phyloP scores from a whole-genome alignment of 2,888 invertebrate genomes.

The Uloborus plumipes region DNA sequence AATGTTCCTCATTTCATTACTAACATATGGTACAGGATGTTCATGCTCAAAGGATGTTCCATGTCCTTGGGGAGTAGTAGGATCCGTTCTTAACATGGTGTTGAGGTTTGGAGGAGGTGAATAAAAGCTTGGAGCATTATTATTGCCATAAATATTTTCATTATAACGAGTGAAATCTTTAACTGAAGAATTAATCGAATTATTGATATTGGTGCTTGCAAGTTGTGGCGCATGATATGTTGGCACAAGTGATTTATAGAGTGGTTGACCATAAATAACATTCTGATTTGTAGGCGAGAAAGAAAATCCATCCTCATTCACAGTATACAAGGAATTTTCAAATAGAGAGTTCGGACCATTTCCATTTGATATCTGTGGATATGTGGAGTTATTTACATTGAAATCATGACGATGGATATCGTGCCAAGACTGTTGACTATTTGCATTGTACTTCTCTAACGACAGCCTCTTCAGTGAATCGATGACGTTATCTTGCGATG shows the following conservation, averaged over 20 bases:
- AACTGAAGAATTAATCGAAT: conserved; percentile 7
- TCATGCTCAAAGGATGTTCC: conserved; percentile 78
- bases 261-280: conserved; percentile 22
- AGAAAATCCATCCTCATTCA: conserved; percentile 47
- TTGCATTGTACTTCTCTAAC: conserved; percentile 25
- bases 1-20: conserved; percentile 35
- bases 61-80: conserved; percentile 74
- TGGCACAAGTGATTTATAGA: conserved; percentile 43
- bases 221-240: conserved; percentile 39
- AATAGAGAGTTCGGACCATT: conserved; percentile 18
- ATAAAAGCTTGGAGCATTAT: conserved; percentile 29
- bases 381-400: conserved; percentile 34
- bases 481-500: not conserved
- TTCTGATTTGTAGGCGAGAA: conserved; percentile 29
- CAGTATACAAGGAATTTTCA: conserved; percentile 36
- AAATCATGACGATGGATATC: conserved; percentile 46
- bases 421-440: conserved; percentile 35
- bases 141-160: conserved; percentile 18
- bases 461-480: conserved; percentile 8
- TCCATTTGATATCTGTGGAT: conserved; percentile 28
- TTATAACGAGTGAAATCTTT: conserved; percentile 36
- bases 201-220: conserved; percentile 9
- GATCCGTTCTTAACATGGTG: conserved; percentile 45
- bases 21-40: conserved; percentile 72
- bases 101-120: conserved; percentile 2